A percentile compares a stretch with the other conserved stretches of the same genome.
Evolutionary conservation across 1,140 invertebrate genomes (phyloP).

Genomic region (Physella acuta): DNA sequence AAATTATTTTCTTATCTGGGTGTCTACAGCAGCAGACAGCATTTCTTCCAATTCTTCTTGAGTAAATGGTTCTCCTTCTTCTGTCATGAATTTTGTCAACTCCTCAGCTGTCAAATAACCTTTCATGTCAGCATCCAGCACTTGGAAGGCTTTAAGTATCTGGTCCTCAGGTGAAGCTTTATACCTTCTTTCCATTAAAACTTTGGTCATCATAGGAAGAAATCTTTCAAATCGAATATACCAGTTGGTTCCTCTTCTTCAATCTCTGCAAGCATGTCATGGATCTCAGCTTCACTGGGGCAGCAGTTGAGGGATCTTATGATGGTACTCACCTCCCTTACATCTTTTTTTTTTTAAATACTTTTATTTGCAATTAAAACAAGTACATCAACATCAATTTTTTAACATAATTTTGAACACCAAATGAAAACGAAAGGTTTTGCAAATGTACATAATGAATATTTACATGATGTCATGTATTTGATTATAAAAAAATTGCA

Average conservation of each 20-base stretch:
- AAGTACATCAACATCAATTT: too few species aligned
- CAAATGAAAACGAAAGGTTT: too few species aligned
- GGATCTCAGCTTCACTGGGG: slow-evolving; percentile 83
- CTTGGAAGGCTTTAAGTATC: slow-evolving; percentile 79
- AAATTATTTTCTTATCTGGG: slow-evolving; percentile 74
- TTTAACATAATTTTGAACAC: too few species aligned
- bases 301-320: slow-evolving; percentile 74
- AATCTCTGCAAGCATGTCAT: slow-evolving; percentile 77
- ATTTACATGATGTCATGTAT: too few species aligned
- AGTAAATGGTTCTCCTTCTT: slow-evolving; percentile 77
- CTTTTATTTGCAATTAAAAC: too few species aligned
- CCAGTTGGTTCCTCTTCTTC: slow-evolving; percentile 58
- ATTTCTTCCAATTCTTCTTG: slow-evolving; percentile 88
- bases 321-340: slow-evolving; percentile 84
- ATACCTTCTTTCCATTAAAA: slow-evolving; percentile 76
- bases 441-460: too few species aligned
- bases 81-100: slow-evolving; percentile 63
- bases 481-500: too few species aligned
- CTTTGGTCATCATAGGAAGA: slow-evolving; percentile 57
- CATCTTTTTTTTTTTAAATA: too few species aligned
- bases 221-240: slow-evolving; percentile 60
- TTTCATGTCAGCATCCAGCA: slow-evolving; percentile 75
- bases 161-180: slow-evolving; percentile 78
- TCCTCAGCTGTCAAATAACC: slow-evolving; percentile 63
- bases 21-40: slow-evolving; percentile 81